Conservation (phyloP, 1,140 invertebrate genomes). For the Halictus rubicundus region DNA sequence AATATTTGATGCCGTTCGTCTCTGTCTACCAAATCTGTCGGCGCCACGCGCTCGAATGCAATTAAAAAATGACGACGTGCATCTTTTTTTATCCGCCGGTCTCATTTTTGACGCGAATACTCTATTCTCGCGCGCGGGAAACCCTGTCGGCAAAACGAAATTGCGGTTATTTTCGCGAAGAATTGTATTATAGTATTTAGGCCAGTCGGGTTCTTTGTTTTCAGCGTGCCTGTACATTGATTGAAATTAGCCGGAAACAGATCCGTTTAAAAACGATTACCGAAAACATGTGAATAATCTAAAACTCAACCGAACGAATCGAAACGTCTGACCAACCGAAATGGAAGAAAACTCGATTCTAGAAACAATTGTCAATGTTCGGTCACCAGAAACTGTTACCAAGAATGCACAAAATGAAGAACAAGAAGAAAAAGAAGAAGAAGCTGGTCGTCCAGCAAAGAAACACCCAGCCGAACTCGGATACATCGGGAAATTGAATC, state of each 20-base stretch:
- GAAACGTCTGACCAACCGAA: not conserved
- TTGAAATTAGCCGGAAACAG: not conserved
- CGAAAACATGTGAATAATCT: not conserved
- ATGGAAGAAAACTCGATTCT: too few species aligned
- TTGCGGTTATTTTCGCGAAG: not conserved
- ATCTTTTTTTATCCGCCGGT: not conserved
- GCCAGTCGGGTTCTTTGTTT: not conserved
- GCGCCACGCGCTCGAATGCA: too few species aligned
- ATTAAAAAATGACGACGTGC: not conserved
- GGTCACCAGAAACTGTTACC: too few species aligned
- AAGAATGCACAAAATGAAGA: too few species aligned
- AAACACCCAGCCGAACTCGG: not conserved
- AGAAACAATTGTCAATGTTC: too few species aligned
- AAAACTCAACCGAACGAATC: not conserved
- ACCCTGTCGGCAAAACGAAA: not conserved
- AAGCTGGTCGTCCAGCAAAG: not conserved
- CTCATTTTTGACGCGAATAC: not conserved
- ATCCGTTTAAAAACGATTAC: not conserved
- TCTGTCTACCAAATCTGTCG: not conserved
- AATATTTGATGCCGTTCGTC: conserved; percentile 4
- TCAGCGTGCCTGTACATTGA: not conserved
- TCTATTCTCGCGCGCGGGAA: not conserved
- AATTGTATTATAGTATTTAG: not conserved
- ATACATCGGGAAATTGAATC: not conserved
- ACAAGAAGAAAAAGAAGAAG: not conserved